phyloP scores from a whole-genome alignment of 2,797 vertebrate genomes.

The Merluccius polli region DNA sequence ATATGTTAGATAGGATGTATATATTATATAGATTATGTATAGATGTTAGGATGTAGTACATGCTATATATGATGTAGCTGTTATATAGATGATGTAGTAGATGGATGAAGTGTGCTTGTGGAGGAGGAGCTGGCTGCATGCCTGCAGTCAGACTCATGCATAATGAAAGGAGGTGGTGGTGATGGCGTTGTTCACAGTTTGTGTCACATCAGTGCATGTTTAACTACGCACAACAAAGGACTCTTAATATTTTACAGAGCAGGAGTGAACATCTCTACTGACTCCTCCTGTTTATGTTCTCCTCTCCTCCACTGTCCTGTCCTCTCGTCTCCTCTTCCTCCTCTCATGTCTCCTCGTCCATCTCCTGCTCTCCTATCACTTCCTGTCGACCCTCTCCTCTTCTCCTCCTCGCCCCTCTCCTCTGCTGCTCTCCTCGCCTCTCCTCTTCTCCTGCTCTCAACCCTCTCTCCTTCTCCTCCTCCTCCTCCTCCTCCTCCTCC shows the following conservation, averaged over 20 bases:
- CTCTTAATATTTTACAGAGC: conserved; percentile 73
- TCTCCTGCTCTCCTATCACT: conserved; percentile 6
- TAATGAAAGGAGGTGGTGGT: conserved; percentile 63
- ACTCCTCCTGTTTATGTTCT: conserved; percentile 31
- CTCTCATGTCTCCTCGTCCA: conserved; percentile 2
- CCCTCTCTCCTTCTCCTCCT: not conserved
- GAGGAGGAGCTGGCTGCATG: not conserved
- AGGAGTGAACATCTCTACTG: conserved; percentile 24
- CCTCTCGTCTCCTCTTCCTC: conserved; percentile 31
- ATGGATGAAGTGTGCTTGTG: no score
- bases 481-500: not conserved
- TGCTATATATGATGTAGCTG: no score
- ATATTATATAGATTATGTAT: no score
- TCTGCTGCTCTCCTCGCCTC: not conserved
- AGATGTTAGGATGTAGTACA: no score
- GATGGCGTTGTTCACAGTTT: conserved; percentile 73
- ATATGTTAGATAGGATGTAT: no score
- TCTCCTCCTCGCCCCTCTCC: not conserved
- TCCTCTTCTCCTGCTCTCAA: not conserved
- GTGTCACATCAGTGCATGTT: conserved; percentile 77
- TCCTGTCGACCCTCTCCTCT: conserved; percentile 14
- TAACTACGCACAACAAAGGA: conserved; percentile 78
- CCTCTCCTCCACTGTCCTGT: conserved; percentile 38
- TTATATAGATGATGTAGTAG: not conserved
- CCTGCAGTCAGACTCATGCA: conserved; percentile 58